Evolutionary conservation across 2,888 invertebrate genomes (phyloP), one percentile per base, ranked within the genome.

Genomic region (Celastrina argiolus): DNA sequence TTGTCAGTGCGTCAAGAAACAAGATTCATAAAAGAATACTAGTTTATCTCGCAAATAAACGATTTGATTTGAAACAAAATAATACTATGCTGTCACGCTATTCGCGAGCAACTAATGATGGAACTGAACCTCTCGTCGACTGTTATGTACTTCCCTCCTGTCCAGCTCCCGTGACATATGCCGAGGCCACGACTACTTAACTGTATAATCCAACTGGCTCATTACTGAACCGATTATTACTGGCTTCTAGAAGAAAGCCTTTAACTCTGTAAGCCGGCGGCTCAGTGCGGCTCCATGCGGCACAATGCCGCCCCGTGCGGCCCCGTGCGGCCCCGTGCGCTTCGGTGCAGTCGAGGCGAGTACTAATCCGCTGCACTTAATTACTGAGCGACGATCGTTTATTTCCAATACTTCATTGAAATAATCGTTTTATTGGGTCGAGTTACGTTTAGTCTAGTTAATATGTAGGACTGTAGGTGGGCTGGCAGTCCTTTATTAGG

Each of bases 371-470:
- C 51, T 22, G 51, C 51, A 12, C 5, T 26, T 51, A 51, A 51
- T 26, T 51, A 51, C 14, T 14, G 51, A 51, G 22, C 51, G 51
- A 51, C 51, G 51, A 51, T 26, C 51, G 10, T 51, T 26, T 51
- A 22, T 12, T 51, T 51, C 51, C 51, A 51, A 51, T 51, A 22
- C 22, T 51, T 51, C 22, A 45, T 45, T 18, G 45, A 45, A 5
- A 22, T 5, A 51, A 51, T 51, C 5, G 51, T 51, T 51, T 51
- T 51, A 51, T 51, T 51, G 12, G 51, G 51, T 51, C 51, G 51
- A 51, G 51, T 18, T 22, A 12, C 12, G 51, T 22, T 22, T 22
- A 22, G 51, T 51, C 51, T 5, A 51, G 22, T 51, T 22, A 18
- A 2, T 16, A 45, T 45, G 45, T 45, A 45, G 45, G 45, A n/a